Evolutionary conservation across 2,888 invertebrate species (phyloP), one percentile per base, ranked within the genome.

Genomic region (Stratiomys singularior): DNA sequence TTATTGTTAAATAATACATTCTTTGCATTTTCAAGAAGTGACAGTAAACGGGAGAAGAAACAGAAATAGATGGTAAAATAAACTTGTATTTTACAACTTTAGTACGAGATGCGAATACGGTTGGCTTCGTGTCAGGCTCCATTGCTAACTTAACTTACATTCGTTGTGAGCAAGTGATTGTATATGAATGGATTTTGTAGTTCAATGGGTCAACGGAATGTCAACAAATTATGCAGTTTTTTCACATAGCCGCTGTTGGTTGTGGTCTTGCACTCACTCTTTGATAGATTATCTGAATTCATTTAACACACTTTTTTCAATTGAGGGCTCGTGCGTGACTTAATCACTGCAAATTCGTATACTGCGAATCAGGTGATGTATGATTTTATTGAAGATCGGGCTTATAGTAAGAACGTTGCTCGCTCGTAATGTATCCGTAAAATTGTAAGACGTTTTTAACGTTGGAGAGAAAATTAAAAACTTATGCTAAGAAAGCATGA

Each of bases 151-250:
- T 9, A 3, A 5, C 37, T 37, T 37, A 9, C 37, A 9, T 9
- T 37, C 37, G 37, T 37, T 9, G 37, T 44, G 23, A 11, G 67
- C 21, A 18, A 52, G 52, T 13, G 67, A 47, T 25, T 69, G 60
- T 44, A 74, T 25, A 44, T 74, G 58, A 60, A 30, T 60, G 58
- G 58, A 25, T 74, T 74, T 74, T 74, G 74, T 60, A 74, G 60
- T 74, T 74, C 30, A 74, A 74, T 60, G 74, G 58, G 74, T 60
- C 58, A 74, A 58, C 44, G 74, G 58, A 74, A 74, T 74, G 74
- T 74, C 60, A 74, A 74, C 74, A 74, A 74, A 74, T 74, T 74
- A 74, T 74, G 58, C 60, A 74, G 58, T 74, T 60, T 74, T 74
- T 58, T 58, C 60, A 60, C 58, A 74, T 44, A 27, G 18, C 11